phyloP scores from a whole-genome alignment of 2,888 invertebrate species.

The Hypena proboscidalis region DNA sequence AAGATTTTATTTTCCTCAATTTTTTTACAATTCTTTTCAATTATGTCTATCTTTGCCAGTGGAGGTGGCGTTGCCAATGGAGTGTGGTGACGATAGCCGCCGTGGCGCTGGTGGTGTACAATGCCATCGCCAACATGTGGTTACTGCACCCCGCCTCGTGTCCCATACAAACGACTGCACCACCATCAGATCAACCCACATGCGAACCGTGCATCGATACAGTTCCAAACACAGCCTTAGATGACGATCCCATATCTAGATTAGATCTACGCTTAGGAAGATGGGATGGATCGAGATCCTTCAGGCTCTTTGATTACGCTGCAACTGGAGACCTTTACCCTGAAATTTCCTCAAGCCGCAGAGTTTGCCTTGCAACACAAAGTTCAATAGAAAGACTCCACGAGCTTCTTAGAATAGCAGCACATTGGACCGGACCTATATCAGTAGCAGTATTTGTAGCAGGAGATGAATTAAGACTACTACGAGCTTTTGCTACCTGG shows the following conservation, averaged over 20 bases:
- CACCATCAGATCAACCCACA: conserved; percentile 56
- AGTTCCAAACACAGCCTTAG: conserved; percentile 53
- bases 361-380: conserved; percentile 93
- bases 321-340: conserved; percentile 88
- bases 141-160: conserved; percentile 66
- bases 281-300: conserved; percentile 90
- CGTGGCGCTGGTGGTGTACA: conserved; percentile 87
- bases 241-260: conserved; percentile 80
- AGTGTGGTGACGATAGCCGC: conserved; percentile 88
- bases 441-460: conserved; percentile 93
- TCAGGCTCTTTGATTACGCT: conserved; percentile 90
- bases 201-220: conserved; percentile 73
- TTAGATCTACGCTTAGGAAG: conserved; percentile 89
- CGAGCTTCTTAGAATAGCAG: conserved; percentile 91
- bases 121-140: conserved; percentile 76
- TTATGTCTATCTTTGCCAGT: conserved; percentile 53
- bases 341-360: conserved; percentile 83
- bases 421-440: conserved; percentile 94
- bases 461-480: conserved; percentile 90
- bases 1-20: too few species aligned
- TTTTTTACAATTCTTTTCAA: not conserved
- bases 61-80: conserved; percentile 87
- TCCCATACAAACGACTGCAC: conserved; percentile 49
- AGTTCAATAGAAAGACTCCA: conserved; percentile 93
- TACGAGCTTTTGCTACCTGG: conserved; percentile 91